Evolutionary conservation across 2,113 vertebrate species (phyloP), one percentile per base, ranked within the genome.

Genomic region (Tapirus terrestris): DNA sequence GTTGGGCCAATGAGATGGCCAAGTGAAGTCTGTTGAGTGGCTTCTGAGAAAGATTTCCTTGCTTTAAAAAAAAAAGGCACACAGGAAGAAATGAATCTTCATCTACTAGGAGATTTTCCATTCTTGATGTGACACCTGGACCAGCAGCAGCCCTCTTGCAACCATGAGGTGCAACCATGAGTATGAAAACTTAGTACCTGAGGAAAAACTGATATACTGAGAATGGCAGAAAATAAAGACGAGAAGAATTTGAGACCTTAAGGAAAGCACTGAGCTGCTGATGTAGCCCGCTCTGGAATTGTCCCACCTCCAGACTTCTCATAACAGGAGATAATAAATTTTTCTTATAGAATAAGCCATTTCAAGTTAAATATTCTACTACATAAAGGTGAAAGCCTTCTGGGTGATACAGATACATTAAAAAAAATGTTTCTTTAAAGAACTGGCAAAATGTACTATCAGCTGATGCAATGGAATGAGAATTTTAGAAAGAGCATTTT

Each of bases 301-400:
- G 17, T 39, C 39, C 31, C 39, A 65, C 21, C 39, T 89, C 27
- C 23, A 48, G 68, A 82, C 14, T 77, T 72, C 36, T 33, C 6
- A 0, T 53, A 36, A 53, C 39, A 61, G 43, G n/a, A 86, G 43
- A 86, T 36, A 43, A 72, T 67, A 68, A n/a, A 29, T 31, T 51
- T 90, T 89, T 63, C 72, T 93, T 76, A 83, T 48, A 79, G 61
- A 93, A 68, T 70, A 79, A 87, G 39, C 12, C 23, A 70, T 79
- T 79, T 83, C 10, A 60, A 27, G 31, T 68, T 96, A 9, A 89
- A 43, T 72, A 70, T 89, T 72, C 53, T 84, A 39, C 33, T 73
- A 58, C 16, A 39, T 48, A 20, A 1, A 75, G 20, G 61, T 82
- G 70, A 81, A 92, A 75, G 6, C 29, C 29, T 75, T 31, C 36